These are phyloP conservation scores for Paelopatides confundens DNA, from an alignment of 53 echinoderm and acorn worm species.

Conservation along the genomic window DNA sequence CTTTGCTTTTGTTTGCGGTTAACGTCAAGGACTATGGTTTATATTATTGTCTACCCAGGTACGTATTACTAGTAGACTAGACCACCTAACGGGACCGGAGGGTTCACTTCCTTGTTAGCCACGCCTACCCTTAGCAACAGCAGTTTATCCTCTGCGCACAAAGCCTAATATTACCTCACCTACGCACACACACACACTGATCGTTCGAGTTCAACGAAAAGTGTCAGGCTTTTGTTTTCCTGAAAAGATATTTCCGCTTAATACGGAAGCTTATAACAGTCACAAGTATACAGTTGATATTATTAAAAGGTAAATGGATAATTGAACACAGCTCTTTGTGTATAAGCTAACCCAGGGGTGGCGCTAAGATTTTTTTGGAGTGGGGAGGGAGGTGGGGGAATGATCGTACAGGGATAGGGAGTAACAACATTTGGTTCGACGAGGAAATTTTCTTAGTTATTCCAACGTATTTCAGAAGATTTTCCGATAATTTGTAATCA, in stretches of 20 bases:
- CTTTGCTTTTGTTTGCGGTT: too few species aligned
- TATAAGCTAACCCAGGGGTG: too few species aligned
- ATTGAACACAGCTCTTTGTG: too few species aligned
- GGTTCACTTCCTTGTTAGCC: neutral
- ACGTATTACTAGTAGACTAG: neutral
- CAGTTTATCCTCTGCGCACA: neutral
- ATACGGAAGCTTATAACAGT: neutral
- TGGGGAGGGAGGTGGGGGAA: too few species aligned
- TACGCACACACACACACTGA: too few species aligned
- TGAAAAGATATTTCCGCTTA: neutral
- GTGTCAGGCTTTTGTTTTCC: neutral
- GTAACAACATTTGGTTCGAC: too few species aligned
- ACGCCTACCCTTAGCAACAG: neutral
- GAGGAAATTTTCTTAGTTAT: too few species aligned
- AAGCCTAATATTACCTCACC: neutral
- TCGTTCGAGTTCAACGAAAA: neutral
- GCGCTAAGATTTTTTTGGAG: too few species aligned
- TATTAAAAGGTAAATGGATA: too few species aligned
- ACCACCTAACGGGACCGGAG: neutral
- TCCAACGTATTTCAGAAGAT: too few species aligned
- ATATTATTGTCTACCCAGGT: neutral
- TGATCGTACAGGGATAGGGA: too few species aligned
- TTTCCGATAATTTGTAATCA: too few species aligned
- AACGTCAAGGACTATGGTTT: neutral
- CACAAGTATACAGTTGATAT: neutral